These are phyloP conservation scores for Grallaria varia DNA, from an alignment of 2,113 vertebrate species.

Conservation along the genomic window DNA sequence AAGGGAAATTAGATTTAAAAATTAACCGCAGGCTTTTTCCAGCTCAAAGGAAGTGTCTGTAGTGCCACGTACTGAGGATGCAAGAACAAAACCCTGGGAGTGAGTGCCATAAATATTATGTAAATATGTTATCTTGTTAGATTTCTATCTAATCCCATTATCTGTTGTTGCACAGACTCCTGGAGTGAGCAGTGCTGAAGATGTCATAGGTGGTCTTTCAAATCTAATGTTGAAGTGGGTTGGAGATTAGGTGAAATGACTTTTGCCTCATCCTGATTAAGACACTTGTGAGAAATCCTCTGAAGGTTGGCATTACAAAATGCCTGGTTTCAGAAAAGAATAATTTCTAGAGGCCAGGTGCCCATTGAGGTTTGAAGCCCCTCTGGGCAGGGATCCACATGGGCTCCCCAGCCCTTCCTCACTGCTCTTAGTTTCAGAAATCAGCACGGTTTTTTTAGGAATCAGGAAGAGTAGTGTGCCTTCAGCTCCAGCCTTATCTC, in stretches of 20 bases:
- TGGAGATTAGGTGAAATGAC: neutral
- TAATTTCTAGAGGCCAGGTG: neutral
- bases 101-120: constrained; percentile 30
- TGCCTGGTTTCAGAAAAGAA: neutral
- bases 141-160: neutral
- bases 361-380: neutral
- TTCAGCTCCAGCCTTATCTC: neutral
- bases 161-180: neutral
- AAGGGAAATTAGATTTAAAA: constrained; percentile 25
- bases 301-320: neutral
- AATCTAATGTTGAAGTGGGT: neutral
- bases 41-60: neutral
- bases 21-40: neutral
- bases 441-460: neutral
- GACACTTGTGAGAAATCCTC: neutral
- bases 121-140: constrained; percentile 49
- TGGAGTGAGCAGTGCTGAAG: neutral
- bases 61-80: neutral
- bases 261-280: constrained; percentile 32
- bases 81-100: neutral
- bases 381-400: neutral
- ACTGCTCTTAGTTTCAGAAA: neutral
- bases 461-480: neutral
- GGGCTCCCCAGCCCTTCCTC: neutral
- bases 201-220: constrained; percentile 12